phyloP scores from a whole-genome alignment of 2,113 vertebrate species.

The Platichthys stellatus region DNA sequence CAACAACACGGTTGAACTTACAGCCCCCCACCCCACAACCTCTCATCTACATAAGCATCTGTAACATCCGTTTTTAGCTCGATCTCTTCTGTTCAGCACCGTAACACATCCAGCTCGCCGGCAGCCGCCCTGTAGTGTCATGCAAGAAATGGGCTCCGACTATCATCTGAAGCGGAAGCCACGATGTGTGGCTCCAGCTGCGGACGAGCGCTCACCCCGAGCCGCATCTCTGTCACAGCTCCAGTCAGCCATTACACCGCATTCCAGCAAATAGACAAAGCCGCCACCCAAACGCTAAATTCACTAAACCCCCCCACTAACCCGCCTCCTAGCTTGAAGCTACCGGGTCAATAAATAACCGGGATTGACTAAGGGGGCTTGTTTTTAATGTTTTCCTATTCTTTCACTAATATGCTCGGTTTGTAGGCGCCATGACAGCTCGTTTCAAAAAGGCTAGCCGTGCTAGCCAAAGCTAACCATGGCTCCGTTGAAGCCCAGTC shows the following conservation, averaged over 20 bases:
- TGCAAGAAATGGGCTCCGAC: slow-evolving; percentile 30
- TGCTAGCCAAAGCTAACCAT: slow-evolving; percentile 61
- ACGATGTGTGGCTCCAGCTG: slow-evolving; percentile 28
- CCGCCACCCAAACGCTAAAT: slow-evolving; percentile 38
- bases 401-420: slow-evolving; percentile 22
- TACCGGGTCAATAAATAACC: not conserved
- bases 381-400: not conserved
- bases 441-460: slow-evolving; percentile 52
- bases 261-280: slow-evolving; percentile 70
- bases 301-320: not conserved
- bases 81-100: too few relatives aligned
- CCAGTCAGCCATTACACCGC: slow-evolving; percentile 69
- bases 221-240: slow-evolving; percentile 51
- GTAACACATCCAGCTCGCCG: not conserved
- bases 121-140: not conserved
- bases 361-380: rapidly evolving
- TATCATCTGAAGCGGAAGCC: slow-evolving; percentile 41
- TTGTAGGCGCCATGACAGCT: slow-evolving; percentile 75
- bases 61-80: too few relatives aligned
- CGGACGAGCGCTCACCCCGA: not conserved
- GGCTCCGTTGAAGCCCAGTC: slow-evolving; percentile 26
- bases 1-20: too few relatives aligned
- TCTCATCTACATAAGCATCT: not conserved
- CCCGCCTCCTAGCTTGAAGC: not conserved
- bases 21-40: too few relatives aligned